Percentiles rank a stretch among this genome's conserved stretches.
Conservation (phyloP, 2,113 vertebrate genomes). For the Lichenostomus cassidix region DNA sequence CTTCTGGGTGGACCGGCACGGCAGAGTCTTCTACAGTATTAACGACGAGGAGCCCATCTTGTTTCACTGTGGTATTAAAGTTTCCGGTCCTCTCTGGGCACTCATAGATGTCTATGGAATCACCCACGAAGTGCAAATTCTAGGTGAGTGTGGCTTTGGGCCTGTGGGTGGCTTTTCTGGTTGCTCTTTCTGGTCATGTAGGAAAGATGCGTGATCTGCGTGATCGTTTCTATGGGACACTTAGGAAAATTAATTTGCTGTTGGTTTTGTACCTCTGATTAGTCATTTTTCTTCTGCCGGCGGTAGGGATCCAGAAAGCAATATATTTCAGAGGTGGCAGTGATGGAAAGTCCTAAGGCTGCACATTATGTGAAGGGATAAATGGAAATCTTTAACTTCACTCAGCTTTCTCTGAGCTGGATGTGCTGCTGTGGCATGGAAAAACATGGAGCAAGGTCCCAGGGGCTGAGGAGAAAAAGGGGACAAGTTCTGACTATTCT, state of each 20-base stretch:
- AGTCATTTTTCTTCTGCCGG: not conserved
- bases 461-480: not conserved
- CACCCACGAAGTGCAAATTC: constrained; percentile 94
- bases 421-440: not conserved
- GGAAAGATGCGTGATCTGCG: not conserved
- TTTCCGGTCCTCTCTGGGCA: constrained; percentile 94
- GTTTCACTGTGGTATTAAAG: constrained; percentile 96
- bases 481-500: not conserved
- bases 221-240: not conserved
- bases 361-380: not conserved
- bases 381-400: not conserved
- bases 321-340: not conserved
- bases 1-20: constrained; percentile 96
- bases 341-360: not conserved
- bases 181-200: not conserved
- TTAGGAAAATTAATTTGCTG: not conserved
- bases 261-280: not conserved
- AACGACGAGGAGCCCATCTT: constrained; percentile 93
- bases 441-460: not conserved
- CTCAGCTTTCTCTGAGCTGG: not conserved
- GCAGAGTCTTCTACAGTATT: constrained; percentile 95
- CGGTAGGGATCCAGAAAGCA: not conserved
- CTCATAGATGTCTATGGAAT: constrained; percentile 98
- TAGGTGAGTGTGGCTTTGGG: constrained; percentile 78
- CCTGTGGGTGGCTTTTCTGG: not conserved